Base-by-base conservation (phyloP, 2,888 invertebrate species). In the Cosmopolites sordidus region DNA sequence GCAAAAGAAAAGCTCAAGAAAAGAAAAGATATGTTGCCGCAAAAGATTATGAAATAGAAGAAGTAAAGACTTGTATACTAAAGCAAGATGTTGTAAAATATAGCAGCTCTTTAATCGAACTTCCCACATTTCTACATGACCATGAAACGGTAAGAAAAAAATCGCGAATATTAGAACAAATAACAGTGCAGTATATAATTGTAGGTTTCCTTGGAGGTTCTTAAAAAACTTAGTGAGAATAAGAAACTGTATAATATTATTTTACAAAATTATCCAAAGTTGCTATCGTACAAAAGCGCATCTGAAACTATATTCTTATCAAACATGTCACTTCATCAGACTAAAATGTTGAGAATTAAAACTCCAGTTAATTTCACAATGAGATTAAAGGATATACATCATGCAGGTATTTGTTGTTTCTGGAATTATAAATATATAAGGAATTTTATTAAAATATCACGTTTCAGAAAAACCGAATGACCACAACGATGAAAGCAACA, bases 71-170 rank as follows among this genome's bases (percentile, higher is more conserved):
- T 9, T 37, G 44, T 16, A 12, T 54, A 30, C 12, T 18, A 9
- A 17, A 15, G 2, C 46, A 55, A 33, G 41, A 44, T 11, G 17
- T n/a, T 2, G 12, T 33, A 12, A 44, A 41, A 18, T 29, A 45
- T 15, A 41, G 52, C 29, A 78, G 79, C 59, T 90, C 90, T 9
- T 81, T 87, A 55, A 79, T 87, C 22, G 83, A 86, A 68, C 72
- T 91, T 52, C 89, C 89, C 1, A 88, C 89, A 1, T 89, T 84
- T 67, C 74, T 88, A 17, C 79, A 79, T 53, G 80, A 82, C 62
- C 82, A 81, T 61, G 84, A 86, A 70, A 82, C 82, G 77, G 86
- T 85, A 73, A 73, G 62, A 33, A 33, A 9, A 33, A 33, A 12
- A n/a, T 9, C n/a, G 11, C 33, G 27, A 27, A 27, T 27, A 5